Conservation (phyloP, 1,140 invertebrate genomes). For the Batillaria attramentaria region DNA sequence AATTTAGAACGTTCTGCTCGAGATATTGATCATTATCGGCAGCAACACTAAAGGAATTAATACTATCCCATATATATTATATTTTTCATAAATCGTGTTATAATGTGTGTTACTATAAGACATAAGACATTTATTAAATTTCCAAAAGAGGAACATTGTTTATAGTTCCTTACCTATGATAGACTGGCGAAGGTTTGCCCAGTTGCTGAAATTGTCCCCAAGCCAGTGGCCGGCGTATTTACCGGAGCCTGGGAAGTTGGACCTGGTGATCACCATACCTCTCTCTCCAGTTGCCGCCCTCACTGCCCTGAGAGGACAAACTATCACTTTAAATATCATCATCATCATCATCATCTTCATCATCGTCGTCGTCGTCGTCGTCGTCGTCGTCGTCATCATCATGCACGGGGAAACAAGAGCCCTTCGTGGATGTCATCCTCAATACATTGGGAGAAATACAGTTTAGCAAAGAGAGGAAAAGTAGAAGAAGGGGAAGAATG, state of each 20-base stretch:
- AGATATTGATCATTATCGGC: not conserved
- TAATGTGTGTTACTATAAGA: not conserved
- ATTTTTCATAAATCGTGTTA: not conserved
- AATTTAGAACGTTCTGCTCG: not conserved
- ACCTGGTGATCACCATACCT: slow-evolving; percentile 87
- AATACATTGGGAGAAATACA: too few relatives aligned
- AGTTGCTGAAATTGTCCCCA: slow-evolving; percentile 74
- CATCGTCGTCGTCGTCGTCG: not conserved
- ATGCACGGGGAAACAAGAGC: too few relatives aligned
- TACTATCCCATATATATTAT: not conserved
- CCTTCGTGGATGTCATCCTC: too few relatives aligned
- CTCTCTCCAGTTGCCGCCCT: slow-evolving; percentile 71
- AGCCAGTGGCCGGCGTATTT: slow-evolving; percentile 90
- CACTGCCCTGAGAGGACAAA: slow-evolving; percentile 47
- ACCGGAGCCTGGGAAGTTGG: slow-evolving; percentile 87
- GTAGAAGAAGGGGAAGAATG: too few relatives aligned
- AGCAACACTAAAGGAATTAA: too few relatives aligned
- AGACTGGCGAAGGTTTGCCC: slow-evolving; percentile 56
- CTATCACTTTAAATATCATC: not conserved
- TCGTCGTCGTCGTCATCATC: not conserved
- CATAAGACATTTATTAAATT: not conserved
- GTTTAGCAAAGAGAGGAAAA: too few relatives aligned
- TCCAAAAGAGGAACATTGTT: not conserved
- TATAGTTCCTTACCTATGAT: slow-evolving; percentile 54
- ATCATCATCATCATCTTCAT: not conserved